phyloP scores from a whole-genome alignment of 2,113 vertebrate genomes.

The Bombycilla garrulus region DNA sequence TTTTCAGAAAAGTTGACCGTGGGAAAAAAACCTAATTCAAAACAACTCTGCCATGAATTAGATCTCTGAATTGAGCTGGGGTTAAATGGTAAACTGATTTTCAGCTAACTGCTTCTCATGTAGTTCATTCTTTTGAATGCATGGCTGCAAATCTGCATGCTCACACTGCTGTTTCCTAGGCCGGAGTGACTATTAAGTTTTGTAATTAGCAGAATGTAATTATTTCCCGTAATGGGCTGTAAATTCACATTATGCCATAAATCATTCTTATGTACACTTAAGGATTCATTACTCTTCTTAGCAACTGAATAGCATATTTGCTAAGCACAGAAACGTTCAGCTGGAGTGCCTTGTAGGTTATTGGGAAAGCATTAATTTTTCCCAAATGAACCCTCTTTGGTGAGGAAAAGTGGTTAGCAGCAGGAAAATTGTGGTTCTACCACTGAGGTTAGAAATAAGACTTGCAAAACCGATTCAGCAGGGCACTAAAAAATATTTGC shows the following conservation, averaged over 20 bases:
- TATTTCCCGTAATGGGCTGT: constrained; percentile 29
- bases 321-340: background rate
- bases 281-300: constrained; percentile 45
- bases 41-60: background rate
- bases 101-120: background rate
- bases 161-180: background rate
- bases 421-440: background rate
- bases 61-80: background rate
- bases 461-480: background rate
- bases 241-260: constrained; percentile 48
- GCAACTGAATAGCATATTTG: constrained; percentile 14
- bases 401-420: background rate
- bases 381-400: background rate
- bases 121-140: background rate
- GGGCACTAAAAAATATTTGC: background rate
- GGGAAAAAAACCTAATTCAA: background rate
- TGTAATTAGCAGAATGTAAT: constrained; percentile 52
- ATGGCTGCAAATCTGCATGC: background rate
- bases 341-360: background rate
- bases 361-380: background rate
- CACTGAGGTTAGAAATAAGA: background rate
- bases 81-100: constrained; percentile 6
- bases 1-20: background rate
- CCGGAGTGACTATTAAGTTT: constrained; percentile 39
- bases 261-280: constrained; percentile 49